A percentile compares a stretch with the other conserved stretches of the same genome.
These are phyloP conservation scores for Steinernema scapterisci DNA, from an alignment of 2,888 invertebrate genomes.

Conservation along the genomic window DNA sequence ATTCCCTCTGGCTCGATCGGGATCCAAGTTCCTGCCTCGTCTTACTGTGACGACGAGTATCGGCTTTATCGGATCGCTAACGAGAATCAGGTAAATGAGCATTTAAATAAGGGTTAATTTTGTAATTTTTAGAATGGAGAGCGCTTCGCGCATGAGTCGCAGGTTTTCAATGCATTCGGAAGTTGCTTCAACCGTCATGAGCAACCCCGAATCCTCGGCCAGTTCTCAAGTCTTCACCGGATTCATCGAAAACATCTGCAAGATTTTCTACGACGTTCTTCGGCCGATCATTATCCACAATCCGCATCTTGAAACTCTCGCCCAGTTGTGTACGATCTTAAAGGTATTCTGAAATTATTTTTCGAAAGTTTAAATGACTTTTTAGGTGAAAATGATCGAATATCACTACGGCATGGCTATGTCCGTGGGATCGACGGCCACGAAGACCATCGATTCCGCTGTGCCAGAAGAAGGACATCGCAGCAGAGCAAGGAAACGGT, in stretches of 20 bases:
- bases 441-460: conserved; percentile 70
- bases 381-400: conserved; percentile 72
- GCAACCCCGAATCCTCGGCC: conserved; percentile 3
- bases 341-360: conserved; percentile 72
- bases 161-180: neutral
- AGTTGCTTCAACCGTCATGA: neutral
- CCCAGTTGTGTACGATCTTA: conserved; percentile 91
- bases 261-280: conserved; percentile 80
- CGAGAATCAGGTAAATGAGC: conserved; percentile 5
- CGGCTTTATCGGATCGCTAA: conserved; percentile 77
- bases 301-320: conserved; percentile 93
- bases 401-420: conserved; percentile 55
- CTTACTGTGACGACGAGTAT: conserved; percentile 92
- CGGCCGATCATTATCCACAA: conserved; percentile 93
- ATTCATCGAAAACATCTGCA: conserved; percentile 58
- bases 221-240: conserved; percentile 36
- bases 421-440: conserved; percentile 21
- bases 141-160: conserved; percentile 3
- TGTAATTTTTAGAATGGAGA: conserved; percentile 4
- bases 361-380: neutral
- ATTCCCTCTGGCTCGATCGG: conserved; percentile 76
- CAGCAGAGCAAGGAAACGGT: conserved; percentile 38
- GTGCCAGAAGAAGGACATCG: conserved; percentile 85
- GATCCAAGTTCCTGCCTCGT: conserved; percentile 87
- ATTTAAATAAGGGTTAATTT: neutral